These are phyloP conservation scores for Holacanthella duospinosa DNA, from an alignment of 2,888 invertebrate species.

Conservation along the genomic window DNA sequence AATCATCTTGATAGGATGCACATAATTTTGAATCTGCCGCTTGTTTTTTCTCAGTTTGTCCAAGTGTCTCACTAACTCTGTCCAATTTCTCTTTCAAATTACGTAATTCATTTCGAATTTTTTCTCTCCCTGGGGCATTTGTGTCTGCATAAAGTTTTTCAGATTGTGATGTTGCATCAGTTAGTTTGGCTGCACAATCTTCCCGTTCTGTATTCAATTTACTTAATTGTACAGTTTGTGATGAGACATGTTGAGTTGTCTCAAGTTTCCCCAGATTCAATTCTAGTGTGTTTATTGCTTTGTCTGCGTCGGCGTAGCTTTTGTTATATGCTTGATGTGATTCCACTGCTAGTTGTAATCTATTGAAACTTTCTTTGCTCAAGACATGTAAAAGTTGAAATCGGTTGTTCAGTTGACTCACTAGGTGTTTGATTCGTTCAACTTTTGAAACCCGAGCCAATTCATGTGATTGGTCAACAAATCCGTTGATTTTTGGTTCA, in stretches of 20 bases:
- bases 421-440: constrained; percentile 71
- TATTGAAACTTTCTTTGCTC: constrained; percentile 74
- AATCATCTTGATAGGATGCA: constrained; percentile 72
- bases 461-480: constrained; percentile 79
- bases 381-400: constrained; percentile 69
- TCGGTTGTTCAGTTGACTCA: constrained; percentile 78
- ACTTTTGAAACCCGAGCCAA: constrained; percentile 72
- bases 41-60: neutral
- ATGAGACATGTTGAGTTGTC: too few species aligned
- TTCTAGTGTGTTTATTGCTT: neutral
- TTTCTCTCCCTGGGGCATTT: constrained; percentile 79
- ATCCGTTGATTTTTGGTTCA: constrained; percentile 75
- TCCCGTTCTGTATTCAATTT: neutral
- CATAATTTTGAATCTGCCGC: constrained; percentile 41
- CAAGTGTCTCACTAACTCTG: constrained; percentile 53
- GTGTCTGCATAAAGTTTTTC: constrained; percentile 88
- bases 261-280: too few species aligned
- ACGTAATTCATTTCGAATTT: constrained; percentile 72
- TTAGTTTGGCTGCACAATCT: neutral
- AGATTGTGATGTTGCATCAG: constrained; percentile 48
- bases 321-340: constrained; percentile 72
- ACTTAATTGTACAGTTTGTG: neutral
- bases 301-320: neutral
- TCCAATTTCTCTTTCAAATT: constrained; percentile 55
- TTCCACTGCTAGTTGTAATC: constrained; percentile 70